Evolutionary conservation across 2,113 vertebrate genomes (phyloP).

Genomic region (Stegastes partitus): DNA sequence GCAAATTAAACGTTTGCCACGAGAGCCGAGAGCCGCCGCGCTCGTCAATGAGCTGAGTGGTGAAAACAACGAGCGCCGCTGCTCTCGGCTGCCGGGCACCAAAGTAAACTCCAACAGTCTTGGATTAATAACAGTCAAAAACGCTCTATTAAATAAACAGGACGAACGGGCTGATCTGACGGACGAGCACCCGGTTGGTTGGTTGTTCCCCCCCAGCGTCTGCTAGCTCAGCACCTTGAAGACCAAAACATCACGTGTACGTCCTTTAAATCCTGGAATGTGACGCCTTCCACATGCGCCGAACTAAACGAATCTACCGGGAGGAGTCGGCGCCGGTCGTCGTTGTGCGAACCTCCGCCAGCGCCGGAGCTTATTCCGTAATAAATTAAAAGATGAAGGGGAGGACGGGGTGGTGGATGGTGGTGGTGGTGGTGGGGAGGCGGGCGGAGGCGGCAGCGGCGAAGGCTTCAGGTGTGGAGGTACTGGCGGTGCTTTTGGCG

Average conservation of each 20-base stretch:
- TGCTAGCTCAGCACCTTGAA: slow-evolving; percentile 6
- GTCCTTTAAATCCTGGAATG: slow-evolving; percentile 76
- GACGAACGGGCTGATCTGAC: slow-evolving; percentile 3
- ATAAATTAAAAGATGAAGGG: slow-evolving; percentile 65
- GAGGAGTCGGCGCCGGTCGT: slow-evolving; percentile 14
- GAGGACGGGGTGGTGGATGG: neutral
- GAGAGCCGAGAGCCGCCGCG: slow-evolving; percentile 8
- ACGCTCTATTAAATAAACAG: slow-evolving; percentile 30
- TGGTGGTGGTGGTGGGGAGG: neutral
- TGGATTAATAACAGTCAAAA: slow-evolving; percentile 53
- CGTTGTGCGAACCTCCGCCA: slow-evolving; percentile 39
- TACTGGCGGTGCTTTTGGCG: slow-evolving; percentile 71
- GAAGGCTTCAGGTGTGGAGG: slow-evolving; percentile 55
- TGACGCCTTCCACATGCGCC: slow-evolving; percentile 74
- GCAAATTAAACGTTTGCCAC: slow-evolving; percentile 58
- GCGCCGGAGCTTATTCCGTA: slow-evolving; percentile 39
- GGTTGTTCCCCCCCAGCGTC: neutral
- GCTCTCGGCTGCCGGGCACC: slow-evolving; percentile 28
- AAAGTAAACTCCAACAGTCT: slow-evolving; percentile 20
- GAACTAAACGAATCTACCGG: slow-evolving; percentile 43
- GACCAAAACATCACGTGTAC: neutral
- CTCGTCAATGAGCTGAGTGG: too few relatives aligned
- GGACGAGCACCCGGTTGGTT: neutral
- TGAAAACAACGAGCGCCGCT: neutral
- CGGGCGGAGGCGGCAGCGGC: neutral